Conservation (phyloP, 2,113 vertebrate species). For the Oryctolagus cuniculus region mOryCun1.1 NC_091444.1:2287001-2287500, state of each 20-base stretch:
- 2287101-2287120: background rate
- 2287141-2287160: background rate
- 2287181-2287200: background rate
- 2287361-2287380: too few relatives aligned
- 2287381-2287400: background rate
- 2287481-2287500: background rate
- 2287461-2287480: background rate
- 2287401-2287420: background rate
- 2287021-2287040: background rate
- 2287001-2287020: conserved; percentile 1
- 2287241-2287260: too few relatives aligned
- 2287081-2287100: background rate
- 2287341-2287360: too few relatives aligned
- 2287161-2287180: background rate
- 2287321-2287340: too few relatives aligned
- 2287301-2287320: too few relatives aligned
- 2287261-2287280: too few relatives aligned
- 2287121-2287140: too few relatives aligned
- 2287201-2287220: background rate
- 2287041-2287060: background rate
- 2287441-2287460: background rate
- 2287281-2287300: too few relatives aligned
- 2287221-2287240: too few relatives aligned
- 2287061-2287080: background rate
- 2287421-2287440: background rate